Conservation (phyloP, 2,797 vertebrate genomes). For the Crypturellus tataupa region DNA sequence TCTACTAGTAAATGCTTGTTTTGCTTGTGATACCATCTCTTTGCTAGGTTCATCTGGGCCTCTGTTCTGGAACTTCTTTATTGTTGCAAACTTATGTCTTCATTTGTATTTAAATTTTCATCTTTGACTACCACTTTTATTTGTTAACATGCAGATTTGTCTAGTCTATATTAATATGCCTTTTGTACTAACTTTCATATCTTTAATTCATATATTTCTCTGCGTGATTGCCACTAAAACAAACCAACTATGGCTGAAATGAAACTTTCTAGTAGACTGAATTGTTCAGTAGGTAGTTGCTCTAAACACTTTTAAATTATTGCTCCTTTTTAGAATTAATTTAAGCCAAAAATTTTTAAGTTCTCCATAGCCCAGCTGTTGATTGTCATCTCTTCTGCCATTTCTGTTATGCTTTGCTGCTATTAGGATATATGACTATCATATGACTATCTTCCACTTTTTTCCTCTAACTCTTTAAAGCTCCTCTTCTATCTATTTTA, state of each 20-base stretch:
- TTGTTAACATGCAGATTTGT: background rate
- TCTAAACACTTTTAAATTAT: background rate
- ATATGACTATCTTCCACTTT: background rate
- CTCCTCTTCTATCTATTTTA: background rate
- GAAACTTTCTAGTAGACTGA: background rate
- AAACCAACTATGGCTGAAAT: background rate
- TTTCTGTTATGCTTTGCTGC: background rate
- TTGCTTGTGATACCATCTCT: background rate
- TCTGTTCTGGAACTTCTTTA: background rate
- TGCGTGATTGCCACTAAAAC: background rate
- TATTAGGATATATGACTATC: background rate
- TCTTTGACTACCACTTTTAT: background rate
- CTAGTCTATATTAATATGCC: background rate
- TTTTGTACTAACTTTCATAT: background rate
- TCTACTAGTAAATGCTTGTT: background rate
- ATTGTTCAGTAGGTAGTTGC: background rate
- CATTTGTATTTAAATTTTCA: background rate
- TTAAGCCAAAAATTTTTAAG: background rate
- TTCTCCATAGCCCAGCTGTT: background rate
- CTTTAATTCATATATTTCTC: background rate
- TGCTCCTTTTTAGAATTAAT: background rate
- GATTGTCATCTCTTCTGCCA: background rate
- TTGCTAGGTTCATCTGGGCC: background rate
- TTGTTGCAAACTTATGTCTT: background rate
- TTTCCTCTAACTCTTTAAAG: background rate